Base-by-base conservation (phyloP, 2,797 vertebrate genomes). In the Mus spretus region DNA sequence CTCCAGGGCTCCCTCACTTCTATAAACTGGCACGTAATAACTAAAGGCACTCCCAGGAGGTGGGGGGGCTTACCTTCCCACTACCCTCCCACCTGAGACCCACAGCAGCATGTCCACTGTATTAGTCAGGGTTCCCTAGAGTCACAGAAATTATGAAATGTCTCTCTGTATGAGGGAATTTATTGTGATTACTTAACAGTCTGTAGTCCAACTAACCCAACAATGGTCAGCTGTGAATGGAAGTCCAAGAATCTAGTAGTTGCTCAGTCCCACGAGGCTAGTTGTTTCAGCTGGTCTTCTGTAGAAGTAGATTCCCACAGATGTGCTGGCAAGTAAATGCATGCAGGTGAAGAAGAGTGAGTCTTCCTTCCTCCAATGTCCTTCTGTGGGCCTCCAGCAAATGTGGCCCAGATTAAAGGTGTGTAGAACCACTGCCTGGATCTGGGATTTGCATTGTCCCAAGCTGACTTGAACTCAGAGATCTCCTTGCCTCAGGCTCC, bases 1-100 rank as follows among this genome's bases (percentile, higher is more conserved):
- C 86, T 82, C 87, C 63, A 0, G 12, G 85, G 63, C 55, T 93
- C 85, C 80, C 79, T 96, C 24, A 92, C 81, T 80, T 81, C 93
- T 79, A 34, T 85, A 94, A 93, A 40, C 90, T 20, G 67, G 90
- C 78, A 78, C 53, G 14, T 19, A 70, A 37, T 47, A 70, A 44
- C 47, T 77, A 65, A 80, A 87, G 72, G 90, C 91, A 17, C 12
- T 72, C 86, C 1, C 19, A 82, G 79, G 61, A 53, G 47, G 14
- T 10, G 47, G 65, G 40, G 34, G 57, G 57, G 17, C 47, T 65
- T 40, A 67, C 55, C 26, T 37, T 63, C 72, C n/a, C 28, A 9
- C 74, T 47, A 50, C 22, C n/a, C 59, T 37, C 72, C 31, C 34
- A 77, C 57, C 79, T 75, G 65, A 85, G 95, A 50, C 89, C 63